phyloP scores from a whole-genome alignment of 2,888 invertebrate species.

The Anodontia alba region DNA sequence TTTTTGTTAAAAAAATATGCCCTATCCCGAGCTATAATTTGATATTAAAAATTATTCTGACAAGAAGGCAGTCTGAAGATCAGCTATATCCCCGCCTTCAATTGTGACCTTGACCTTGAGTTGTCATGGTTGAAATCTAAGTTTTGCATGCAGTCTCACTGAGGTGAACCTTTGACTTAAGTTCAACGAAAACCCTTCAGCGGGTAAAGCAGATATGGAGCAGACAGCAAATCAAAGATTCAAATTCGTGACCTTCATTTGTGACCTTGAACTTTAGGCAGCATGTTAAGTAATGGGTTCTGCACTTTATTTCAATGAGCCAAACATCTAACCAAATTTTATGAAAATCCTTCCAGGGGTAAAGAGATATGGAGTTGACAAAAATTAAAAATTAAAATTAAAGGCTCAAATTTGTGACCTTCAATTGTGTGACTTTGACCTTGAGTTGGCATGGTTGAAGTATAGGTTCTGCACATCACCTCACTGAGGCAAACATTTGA shows the following conservation, averaged over 20 bases:
- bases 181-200: background rate
- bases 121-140: background rate
- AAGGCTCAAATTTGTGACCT: no score
- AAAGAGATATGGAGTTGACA: background rate
- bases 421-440: background rate
- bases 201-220: background rate
- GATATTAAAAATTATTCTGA: background rate
- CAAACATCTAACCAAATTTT: background rate
- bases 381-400: no score
- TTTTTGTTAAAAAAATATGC: no score
- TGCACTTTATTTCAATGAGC: background rate
- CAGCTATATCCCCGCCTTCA: background rate
- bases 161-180: background rate
- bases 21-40: no score
- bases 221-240: background rate
- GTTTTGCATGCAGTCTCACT: background rate
- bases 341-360: background rate
- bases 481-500: background rate
- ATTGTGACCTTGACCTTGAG: background rate
- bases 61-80: background rate
- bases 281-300: background rate
- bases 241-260: background rate
- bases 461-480: background rate
- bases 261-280: background rate
- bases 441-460: background rate